These are phyloP conservation scores for Nipponia nippon DNA, from an alignment of 2,113 vertebrate genomes.

Conservation along the genomic window DNA sequence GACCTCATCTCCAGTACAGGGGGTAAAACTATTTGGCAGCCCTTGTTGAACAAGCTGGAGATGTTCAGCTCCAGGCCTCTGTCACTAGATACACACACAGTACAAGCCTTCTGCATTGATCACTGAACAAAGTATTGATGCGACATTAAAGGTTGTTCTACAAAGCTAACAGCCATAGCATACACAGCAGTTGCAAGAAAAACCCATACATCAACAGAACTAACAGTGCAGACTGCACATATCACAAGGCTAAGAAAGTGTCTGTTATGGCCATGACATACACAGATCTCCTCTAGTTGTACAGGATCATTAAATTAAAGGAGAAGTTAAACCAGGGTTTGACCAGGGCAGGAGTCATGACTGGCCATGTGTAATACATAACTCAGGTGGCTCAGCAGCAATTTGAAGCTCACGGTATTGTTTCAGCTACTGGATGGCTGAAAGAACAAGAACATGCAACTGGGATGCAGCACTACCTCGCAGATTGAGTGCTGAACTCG, in stretches of 20 bases:
- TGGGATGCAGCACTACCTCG: not conserved
- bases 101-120: not conserved
- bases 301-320: not conserved
- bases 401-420: not conserved
- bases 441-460: not conserved
- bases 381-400: not conserved
- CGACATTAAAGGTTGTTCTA: not conserved
- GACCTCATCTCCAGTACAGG: not conserved
- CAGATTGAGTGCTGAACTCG: not conserved
- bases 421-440: not conserved
- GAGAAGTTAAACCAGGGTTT: not conserved
- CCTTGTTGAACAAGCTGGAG: not conserved
- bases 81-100: not conserved
- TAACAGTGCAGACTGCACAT: not conserved
- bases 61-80: not conserved
- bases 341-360: not conserved
- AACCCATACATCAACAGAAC: not conserved
- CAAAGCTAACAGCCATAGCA: not conserved
- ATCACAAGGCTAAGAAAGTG: not conserved
- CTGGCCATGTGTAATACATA: not conserved
- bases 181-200: not conserved
- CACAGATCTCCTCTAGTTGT: not conserved
- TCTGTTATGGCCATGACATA: accelerated
- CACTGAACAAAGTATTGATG: not conserved
- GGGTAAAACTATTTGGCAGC: not conserved